Evolutionary conservation across 2,113 vertebrate genomes (phyloP), one percentile per base, ranked within the genome.

Genomic region (Pholis gunnellus): DNA sequence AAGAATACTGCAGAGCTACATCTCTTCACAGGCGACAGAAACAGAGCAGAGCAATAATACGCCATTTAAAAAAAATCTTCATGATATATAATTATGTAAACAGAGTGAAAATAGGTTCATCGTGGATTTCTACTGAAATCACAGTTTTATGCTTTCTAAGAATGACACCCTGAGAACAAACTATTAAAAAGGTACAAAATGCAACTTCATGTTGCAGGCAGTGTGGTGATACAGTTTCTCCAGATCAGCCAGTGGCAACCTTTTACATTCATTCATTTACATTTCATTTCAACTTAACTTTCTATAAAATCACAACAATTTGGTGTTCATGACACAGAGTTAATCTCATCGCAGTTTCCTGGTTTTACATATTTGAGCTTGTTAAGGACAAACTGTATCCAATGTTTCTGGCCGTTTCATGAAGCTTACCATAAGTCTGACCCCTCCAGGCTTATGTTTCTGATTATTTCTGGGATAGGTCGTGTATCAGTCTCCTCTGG

Each of bases 81-180:
- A 65, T 64, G 56, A n/a, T 52, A 31, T 74, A 77, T 46, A 6
- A 75, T 78, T 27, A 42, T 69, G 76, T 81, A 85, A 89, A 91
- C 72, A 66, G 0, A 44, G n/a, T 31, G 5, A 82, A 76, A 57
- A 60, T 9, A 52, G 20, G 25, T 52, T 63, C 44, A 46, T 78
- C 0, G 9, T 18, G 64, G 61, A 61, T 79, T 52, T 79, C 20
- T 38, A 52, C 11, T 25, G 42, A 75, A 79, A 75, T 29, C 27
- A 65, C 11, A 2, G 3, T 70, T 64, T 52, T 46, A 40, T 34
- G 27, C 25, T 48, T 57, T 46, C 59, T 71, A 36, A 72, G 11
- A 25, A 61, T 40, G 57, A 70, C 48, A 56, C 48, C 11, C 25
- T 63, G 50, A 71, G n/a, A 22, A 22, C 15, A 17, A n/a, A 54